Evolutionary conservation across 2,797 vertebrate genomes (phyloP), one percentile per base, ranked within the genome.

Genomic region (Clarias laeviceps): DNA sequence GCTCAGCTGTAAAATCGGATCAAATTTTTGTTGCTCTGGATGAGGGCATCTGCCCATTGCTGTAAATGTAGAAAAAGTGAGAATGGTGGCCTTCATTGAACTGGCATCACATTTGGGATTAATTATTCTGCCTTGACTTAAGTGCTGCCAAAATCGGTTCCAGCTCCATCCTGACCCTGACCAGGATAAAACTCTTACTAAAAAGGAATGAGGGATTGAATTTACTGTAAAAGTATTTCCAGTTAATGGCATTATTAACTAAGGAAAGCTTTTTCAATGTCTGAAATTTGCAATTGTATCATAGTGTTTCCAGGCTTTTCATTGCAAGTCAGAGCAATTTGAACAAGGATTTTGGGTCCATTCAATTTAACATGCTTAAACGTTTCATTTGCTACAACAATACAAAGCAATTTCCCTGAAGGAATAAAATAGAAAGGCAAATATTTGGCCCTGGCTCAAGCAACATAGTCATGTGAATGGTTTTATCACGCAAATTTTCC

Each of bases 371-470:
- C 14, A 50, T 32, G 73, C 2, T 37, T 83, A 4, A 54, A 69
- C 34, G 20, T 66, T 24, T 83, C 9, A 27, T 86, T 65, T 84
- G 78, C 82, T 73, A 84, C 62, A 77, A 80, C 50, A 88, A 70
- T 80, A 89, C 69, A 62, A 62, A 72, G 73, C 61, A 74, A 89
- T 86, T 45, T 86, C 82, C 72, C n/a, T 24, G 64, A 73, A 81
- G 61, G 79, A 77, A 86, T 56, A 66, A 82, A 84, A 64, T 73
- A 82, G 69, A 73, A 81, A 91, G 86, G 90, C 90, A 94, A 94
- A 93, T 93, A 94, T 93, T 93, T 94, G 91, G 90, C 92, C 86
- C 88, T 88, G 88, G 73, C 83, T 84, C 32, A 88, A 86, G 79
- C 66, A 70, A 76, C 29, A 12, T 76, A 79, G 85, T 89, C 83